Conservation (phyloP, 2,888 invertebrate genomes). For the Pseudococcus longispinus region DNA sequence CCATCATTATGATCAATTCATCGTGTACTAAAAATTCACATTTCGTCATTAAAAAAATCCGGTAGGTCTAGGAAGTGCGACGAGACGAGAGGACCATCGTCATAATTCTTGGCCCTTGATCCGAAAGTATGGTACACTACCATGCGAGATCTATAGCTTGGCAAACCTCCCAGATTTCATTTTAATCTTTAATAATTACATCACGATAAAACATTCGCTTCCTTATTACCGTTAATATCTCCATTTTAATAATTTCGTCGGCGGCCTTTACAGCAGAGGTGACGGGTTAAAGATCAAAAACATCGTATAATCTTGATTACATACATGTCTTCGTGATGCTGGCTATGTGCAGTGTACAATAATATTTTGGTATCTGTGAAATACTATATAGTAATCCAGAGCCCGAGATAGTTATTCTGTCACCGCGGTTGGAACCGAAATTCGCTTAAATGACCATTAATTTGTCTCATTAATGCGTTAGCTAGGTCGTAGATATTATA, state of each 20-base stretch:
- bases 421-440: background rate
- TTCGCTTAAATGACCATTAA: background rate
- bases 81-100: background rate
- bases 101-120: constrained; percentile 19
- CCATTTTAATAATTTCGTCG: constrained; percentile 11
- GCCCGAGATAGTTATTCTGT: background rate
- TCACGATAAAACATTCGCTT: background rate
- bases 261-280: background rate
- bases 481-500: background rate
- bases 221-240: constrained; percentile 18
- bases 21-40: background rate
- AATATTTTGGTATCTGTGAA: background rate
- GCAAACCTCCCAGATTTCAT: constrained; percentile 20
- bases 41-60: background rate
- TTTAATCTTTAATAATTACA: constrained; percentile 14
- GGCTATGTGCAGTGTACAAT: background rate
- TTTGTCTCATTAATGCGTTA: background rate
- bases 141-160: background rate
- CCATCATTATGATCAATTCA: background rate
- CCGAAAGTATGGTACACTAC: background rate
- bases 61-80: background rate
- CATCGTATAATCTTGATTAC: background rate
- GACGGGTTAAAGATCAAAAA: constrained; percentile 9
- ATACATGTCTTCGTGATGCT: background rate
- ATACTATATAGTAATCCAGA: background rate